These are phyloP conservation scores for Capitella teleta DNA, from an alignment of 1,140 invertebrate species.

Conservation along the genomic window DNA sequence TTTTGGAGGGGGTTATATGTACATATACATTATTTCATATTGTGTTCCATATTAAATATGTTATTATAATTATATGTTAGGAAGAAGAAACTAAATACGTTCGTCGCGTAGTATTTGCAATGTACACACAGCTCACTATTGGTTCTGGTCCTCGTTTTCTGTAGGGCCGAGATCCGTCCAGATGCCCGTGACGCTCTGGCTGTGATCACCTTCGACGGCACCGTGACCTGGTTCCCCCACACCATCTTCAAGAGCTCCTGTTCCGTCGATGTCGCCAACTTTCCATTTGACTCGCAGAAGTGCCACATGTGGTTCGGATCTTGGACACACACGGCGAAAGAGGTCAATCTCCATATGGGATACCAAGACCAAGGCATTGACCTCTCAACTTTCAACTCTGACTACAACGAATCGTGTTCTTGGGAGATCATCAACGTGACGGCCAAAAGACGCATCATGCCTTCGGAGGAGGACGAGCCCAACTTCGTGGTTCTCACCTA, in stretches of 20 bases:
- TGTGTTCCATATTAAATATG: too few relatives aligned
- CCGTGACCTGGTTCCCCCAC: conserved; percentile 90
- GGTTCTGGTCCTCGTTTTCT: too few relatives aligned
- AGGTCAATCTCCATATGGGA: conserved; percentile 45
- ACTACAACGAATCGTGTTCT: conserved; percentile 1
- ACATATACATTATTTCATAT: too few relatives aligned
- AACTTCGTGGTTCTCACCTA: conserved; percentile 10
- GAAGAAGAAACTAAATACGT: too few relatives aligned
- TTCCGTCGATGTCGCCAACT: conserved; percentile 78
- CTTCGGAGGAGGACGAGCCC: not conserved
- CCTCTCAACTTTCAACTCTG: conserved; percentile 3
- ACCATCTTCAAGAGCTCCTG: conserved; percentile 99
- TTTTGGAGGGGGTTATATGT: too few relatives aligned
- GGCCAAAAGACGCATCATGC: not conserved
- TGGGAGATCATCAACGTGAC: conserved; percentile 2
- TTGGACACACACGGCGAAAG: conserved; percentile 64
- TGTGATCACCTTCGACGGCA: conserved; percentile 59
- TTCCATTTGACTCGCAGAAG: conserved; percentile 85
- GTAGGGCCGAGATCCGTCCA: conserved; percentile 54
- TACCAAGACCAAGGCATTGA: conserved; percentile 14
- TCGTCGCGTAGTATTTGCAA: conserved; percentile 52
- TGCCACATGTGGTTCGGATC: conserved; percentile 79
- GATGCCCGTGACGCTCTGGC: conserved; percentile 56
- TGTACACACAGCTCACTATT: conserved; percentile 53
- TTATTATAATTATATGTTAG: too few relatives aligned